Percentiles rank a stretch among this genome's conserved stretches.
These are phyloP conservation scores for Thereuonema tuberculata DNA, from an alignment of 1,140 invertebrate genomes.

Conservation along the genomic window DNA sequence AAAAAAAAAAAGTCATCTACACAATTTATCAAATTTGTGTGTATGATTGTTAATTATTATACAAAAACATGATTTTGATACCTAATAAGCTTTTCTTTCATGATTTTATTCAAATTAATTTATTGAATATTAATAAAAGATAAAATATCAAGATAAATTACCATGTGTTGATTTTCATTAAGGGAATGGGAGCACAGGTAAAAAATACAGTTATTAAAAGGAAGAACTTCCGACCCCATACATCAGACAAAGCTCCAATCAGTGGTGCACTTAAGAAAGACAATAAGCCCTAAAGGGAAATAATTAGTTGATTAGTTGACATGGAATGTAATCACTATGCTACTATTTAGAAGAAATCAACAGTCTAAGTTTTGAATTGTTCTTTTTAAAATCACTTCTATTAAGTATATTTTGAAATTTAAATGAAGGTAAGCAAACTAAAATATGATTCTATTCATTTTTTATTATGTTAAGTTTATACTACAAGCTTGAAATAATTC, in stretches of 20 bases:
- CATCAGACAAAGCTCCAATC: constrained; percentile 92
- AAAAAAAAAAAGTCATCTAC: no score
- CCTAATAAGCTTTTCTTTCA: no score
- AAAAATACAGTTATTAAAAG: constrained; percentile 97
- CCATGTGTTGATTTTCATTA: constrained; percentile 98
- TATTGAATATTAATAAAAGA: no score
- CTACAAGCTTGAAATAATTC: no score
- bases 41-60: no score
- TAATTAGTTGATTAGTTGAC: neutral
- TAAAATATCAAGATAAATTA: constrained; percentile 31
- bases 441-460: no score
- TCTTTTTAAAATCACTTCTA: neutral
- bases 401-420: neutral
- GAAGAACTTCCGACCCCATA: constrained; percentile 97
- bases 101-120: no score
- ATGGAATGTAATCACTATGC: neutral
- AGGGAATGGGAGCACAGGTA: constrained; percentile 95
- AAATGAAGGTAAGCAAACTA: no score
- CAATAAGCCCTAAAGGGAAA: constrained; percentile 63
- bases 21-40: no score
- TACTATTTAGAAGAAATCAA: neutral
- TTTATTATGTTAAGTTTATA: no score
- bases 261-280: constrained; percentile 94
- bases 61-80: no score
- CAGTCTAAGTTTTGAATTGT: neutral